A percentile compares a stretch with the other conserved stretches of the same genome.
Evolutionary conservation across 2,797 vertebrate genomes (phyloP).

Genomic region (Sebastes flavidus): DNA sequence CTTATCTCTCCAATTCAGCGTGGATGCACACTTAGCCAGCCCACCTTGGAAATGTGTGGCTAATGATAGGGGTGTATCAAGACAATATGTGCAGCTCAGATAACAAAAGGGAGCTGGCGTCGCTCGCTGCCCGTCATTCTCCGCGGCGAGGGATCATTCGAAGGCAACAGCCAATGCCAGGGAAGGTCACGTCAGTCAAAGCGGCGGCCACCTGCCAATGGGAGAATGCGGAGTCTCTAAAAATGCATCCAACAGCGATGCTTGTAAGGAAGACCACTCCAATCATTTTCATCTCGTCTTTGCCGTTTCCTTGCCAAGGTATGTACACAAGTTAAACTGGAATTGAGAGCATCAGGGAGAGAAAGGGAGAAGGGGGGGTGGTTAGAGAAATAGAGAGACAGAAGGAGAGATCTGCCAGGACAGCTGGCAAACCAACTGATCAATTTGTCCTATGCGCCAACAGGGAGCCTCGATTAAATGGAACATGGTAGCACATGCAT

Average conservation of each 20-base stretch:
- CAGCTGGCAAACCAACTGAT: constrained; percentile 74
- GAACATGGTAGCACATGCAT: constrained; percentile 43
- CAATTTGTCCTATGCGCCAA: constrained; percentile 70
- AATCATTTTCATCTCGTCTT: constrained; percentile 2
- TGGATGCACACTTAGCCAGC: constrained; percentile 41
- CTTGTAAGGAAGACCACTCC: not conserved
- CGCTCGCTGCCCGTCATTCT: constrained; percentile 44
- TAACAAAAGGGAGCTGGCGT: constrained; percentile 64
- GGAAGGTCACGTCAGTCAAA: constrained; percentile 62
- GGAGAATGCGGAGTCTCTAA: constrained; percentile 23
- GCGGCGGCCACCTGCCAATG: constrained; percentile 42
- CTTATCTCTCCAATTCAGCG: constrained; percentile 62
- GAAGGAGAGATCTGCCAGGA: constrained; percentile 67
- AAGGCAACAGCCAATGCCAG: constrained; percentile 36
- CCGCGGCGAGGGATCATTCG: constrained; percentile 32
- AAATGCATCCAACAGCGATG: constrained; percentile 3
- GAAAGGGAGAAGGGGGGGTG: not conserved
- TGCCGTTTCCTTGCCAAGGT: constrained; percentile 22
- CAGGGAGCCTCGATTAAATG: constrained; percentile 64
- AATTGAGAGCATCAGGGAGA: not conserved
- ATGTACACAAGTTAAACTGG: constrained; percentile 22
- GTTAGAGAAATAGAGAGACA: constrained; percentile 43
- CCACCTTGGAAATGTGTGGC: constrained; percentile 55
- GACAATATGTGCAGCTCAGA: constrained; percentile 62
- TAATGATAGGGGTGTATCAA: constrained; percentile 62